A percentile compares a stretch with the other conserved stretches of the same genome.
These are phyloP conservation scores for Marcusenius ussheri DNA, from an alignment of 2,113 vertebrate genomes.

Conservation along the genomic window DNA sequence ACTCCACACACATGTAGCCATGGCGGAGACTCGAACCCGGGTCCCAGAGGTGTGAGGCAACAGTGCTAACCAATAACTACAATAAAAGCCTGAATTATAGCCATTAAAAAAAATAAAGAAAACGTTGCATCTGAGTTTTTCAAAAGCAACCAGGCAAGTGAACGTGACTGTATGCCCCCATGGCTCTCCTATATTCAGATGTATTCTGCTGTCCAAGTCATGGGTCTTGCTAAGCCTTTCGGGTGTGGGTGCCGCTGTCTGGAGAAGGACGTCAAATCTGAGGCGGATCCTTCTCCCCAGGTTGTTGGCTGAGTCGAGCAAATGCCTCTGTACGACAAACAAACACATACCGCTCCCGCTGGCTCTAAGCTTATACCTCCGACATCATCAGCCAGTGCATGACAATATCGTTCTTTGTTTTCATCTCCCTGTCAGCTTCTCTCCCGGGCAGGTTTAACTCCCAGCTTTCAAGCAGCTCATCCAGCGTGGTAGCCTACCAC, in stretches of 20 bases:
- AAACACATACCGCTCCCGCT: neutral
- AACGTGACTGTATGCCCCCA: neutral
- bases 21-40: neutral
- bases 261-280: neutral
- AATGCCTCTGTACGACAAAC: neutral
- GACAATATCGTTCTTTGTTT: slow-evolving; percentile 14
- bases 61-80: neutral
- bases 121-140: neutral
- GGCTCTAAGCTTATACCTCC: neutral
- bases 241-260: neutral
- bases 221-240: neutral
- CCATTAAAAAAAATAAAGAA: neutral
- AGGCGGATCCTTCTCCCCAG: neutral
- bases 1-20: neutral
- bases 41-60: neutral
- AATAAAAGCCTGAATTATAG: neutral
- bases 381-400: neutral
- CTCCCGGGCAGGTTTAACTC: neutral
- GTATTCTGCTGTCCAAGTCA: neutral
- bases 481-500: neutral
- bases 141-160: neutral
- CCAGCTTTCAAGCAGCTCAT: neutral
- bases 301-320: neutral
- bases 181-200: neutral
- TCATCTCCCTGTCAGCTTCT: neutral